A percentile compares a stretch with the other conserved stretches of the same genome.
Conservation (phyloP, 2,113 vertebrate species). For the Barbus barbus region DNA sequence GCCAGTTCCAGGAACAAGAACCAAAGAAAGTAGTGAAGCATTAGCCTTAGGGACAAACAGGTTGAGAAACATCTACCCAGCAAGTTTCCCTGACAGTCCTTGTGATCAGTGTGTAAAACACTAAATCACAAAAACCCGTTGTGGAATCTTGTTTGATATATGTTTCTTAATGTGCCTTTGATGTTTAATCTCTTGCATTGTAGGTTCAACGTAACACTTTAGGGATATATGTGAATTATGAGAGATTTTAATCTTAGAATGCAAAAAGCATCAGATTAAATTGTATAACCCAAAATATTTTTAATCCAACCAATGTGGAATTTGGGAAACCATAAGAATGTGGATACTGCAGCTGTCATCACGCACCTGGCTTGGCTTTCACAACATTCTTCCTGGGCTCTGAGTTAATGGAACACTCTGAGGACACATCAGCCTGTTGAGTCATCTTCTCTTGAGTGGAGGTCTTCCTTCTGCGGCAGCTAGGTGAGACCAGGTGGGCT, state of each 20-base stretch:
- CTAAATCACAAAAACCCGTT: neutral
- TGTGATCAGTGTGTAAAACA: neutral
- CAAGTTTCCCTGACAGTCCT: neutral
- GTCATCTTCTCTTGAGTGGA: slow-evolving; percentile 70
- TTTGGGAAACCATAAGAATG: neutral
- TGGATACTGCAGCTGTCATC: neutral
- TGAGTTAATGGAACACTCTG: slow-evolving; percentile 69
- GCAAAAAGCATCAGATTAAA: neutral
- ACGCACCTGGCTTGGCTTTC: slow-evolving; percentile 86
- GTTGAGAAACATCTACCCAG: slow-evolving; percentile 15
- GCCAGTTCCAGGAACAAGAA: slow-evolving; percentile 17
- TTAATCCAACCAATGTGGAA: neutral
- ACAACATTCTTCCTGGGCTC: slow-evolving; percentile 71
- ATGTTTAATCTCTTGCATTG: neutral
- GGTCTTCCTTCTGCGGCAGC: slow-evolving; percentile 77
- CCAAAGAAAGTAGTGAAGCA: neutral
- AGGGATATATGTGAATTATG: neutral
- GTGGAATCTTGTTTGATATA: neutral
- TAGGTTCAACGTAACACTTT: neutral
- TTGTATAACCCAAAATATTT: neutral
- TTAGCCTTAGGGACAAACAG: slow-evolving; percentile 7
- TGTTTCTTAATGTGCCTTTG: neutral
- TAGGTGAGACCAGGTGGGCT: slow-evolving; percentile 83
- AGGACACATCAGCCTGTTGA: slow-evolving; percentile 65
- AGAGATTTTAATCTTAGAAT: neutral